A percentile compares a stretch with the other conserved stretches of the same genome.
Evolutionary conservation across 2,888 invertebrate genomes (phyloP).

Genomic region (Xanthia togata): DNA sequence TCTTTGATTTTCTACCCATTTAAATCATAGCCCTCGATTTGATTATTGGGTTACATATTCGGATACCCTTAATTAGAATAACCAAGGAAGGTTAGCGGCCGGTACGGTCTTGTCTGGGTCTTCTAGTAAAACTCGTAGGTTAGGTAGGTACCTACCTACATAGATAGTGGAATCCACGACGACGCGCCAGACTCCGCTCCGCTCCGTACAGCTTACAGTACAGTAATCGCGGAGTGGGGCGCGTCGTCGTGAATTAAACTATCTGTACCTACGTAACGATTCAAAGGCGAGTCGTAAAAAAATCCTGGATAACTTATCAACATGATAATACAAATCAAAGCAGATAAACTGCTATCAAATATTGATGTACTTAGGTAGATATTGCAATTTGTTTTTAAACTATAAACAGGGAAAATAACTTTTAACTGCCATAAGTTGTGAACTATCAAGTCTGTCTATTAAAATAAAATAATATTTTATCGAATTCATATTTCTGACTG

Average conservation of each 20-base stretch:
- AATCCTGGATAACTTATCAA: slow-evolving; percentile 16
- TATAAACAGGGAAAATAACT: neutral
- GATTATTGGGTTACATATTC: slow-evolving; percentile 27
- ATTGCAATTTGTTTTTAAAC: slow-evolving; percentile 29
- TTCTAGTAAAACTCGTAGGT: neutral
- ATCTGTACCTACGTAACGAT: no score
- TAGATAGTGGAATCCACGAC: no score
- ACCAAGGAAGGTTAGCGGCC: neutral
- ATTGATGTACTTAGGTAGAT: neutral
- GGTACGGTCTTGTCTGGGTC: neutral
- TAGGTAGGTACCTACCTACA: no score
- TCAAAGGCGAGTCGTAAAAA: neutral
- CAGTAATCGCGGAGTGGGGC: no score
- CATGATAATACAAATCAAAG: slow-evolving; percentile 31
- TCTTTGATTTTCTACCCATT: neutral
- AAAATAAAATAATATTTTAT: no score
- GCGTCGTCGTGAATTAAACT: no score
- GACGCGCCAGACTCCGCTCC: no score
- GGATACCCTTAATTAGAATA: neutral
- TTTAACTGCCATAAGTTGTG: neutral
- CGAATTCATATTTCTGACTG: no score
- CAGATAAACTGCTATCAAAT: slow-evolving; percentile 44
- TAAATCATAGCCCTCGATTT: neutral
- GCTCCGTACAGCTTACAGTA: no score
- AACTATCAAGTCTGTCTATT: neutral